These are phyloP conservation scores for Hyla sarda DNA, from an alignment of 2,113 vertebrate species.

Conservation along the genomic window DNA sequence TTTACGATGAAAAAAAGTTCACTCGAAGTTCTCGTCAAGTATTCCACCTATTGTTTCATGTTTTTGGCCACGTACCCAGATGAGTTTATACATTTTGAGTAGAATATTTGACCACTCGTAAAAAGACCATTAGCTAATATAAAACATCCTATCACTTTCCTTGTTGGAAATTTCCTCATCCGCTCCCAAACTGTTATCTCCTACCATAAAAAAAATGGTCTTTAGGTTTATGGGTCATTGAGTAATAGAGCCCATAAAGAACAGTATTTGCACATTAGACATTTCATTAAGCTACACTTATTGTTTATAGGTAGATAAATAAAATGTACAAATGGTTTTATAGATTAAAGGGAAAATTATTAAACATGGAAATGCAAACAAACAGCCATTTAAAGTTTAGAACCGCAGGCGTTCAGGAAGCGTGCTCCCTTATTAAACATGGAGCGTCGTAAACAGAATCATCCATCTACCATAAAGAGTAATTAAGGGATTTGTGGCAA, in stretches of 20 bases:
- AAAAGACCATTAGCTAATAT: constrained; percentile 53
- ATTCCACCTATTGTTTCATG: constrained; percentile 31
- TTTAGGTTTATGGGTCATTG: constrained; percentile 52
- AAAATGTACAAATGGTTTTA: constrained; percentile 31
- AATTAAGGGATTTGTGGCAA: neutral
- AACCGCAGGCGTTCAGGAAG: neutral
- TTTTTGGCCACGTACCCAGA: constrained; percentile 32
- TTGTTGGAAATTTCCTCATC: constrained; percentile 36
- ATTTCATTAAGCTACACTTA: constrained; percentile 19
- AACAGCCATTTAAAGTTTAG: neutral
- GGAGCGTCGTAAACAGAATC: neutral
- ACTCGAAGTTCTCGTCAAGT: constrained; percentile 42
- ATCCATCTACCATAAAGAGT: neutral
- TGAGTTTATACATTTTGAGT: constrained; percentile 19
- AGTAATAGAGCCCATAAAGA: constrained; percentile 41
- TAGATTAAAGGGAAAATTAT: constrained; percentile 18
- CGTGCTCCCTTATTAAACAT: neutral
- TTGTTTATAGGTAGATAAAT: constrained; percentile 11
- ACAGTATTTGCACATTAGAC: constrained; percentile 31
- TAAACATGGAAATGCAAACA: neutral
- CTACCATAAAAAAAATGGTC: constrained; percentile 26
- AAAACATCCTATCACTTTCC: constrained; percentile 35
- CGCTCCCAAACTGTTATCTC: constrained; percentile 23
- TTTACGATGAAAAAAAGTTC: constrained; percentile 42
- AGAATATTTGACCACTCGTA: constrained; percentile 58